Percentiles rank a stretch among this genome's conserved stretches.
Evolutionary conservation across 2,113 vertebrate species (phyloP).

Genomic region (Tupaia tana): DNA sequence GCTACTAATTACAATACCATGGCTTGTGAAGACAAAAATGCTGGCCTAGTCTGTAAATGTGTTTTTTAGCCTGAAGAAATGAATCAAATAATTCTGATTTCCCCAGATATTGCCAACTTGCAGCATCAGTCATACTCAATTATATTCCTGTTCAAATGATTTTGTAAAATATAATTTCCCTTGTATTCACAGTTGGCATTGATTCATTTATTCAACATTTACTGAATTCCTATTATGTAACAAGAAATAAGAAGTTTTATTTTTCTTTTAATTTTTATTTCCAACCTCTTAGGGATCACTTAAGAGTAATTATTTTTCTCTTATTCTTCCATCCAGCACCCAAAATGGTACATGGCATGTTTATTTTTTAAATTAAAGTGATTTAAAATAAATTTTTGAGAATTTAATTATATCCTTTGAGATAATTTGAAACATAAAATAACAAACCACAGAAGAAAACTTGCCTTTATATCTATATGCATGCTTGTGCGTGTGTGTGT

Average conservation of each 20-base stretch:
- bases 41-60: constrained; percentile 70
- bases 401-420: constrained; percentile 58
- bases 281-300: neutral
- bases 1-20: constrained; percentile 78
- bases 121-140: constrained; percentile 68
- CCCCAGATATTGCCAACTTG: constrained; percentile 64
- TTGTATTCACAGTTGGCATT: constrained; percentile 39
- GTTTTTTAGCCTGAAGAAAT: constrained; percentile 77
- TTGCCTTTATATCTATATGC: neutral
- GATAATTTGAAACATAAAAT: constrained; percentile 57
- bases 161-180: constrained; percentile 38
- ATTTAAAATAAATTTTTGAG: constrained; percentile 50
- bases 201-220: constrained; percentile 18
- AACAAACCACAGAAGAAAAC: constrained; percentile 27
- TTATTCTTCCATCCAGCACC: neutral
- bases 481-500: neutral
- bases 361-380: constrained; percentile 64
- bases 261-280: constrained; percentile 46
- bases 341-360: neutral
- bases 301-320: constrained; percentile 37
- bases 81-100: constrained; percentile 81
- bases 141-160: neutral
- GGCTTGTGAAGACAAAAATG: constrained; percentile 76
- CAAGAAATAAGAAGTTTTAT: constrained; percentile 22
- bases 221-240: constrained; percentile 11